phyloP scores from a whole-genome alignment of 2,888 invertebrate genomes.

The Papilio elwesi region DNA sequence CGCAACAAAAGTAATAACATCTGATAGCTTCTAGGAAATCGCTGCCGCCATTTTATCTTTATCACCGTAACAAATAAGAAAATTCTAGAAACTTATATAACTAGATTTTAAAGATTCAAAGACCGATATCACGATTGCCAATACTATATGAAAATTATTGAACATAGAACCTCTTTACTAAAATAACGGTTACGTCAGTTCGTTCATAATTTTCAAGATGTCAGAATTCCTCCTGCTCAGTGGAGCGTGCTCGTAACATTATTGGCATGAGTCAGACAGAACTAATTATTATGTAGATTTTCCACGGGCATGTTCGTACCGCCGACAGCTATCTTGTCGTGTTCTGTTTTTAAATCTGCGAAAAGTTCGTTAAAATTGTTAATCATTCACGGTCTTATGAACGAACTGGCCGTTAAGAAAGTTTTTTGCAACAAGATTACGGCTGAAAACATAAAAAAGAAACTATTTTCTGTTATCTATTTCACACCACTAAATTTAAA shows the following conservation, averaged over 20 bases:
- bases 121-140: background rate
- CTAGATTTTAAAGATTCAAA: constrained; percentile 6
- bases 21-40: constrained; percentile 28
- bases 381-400: constrained; percentile 6
- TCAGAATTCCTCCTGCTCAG: constrained; percentile 50
- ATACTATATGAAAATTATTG: constrained; percentile 1
- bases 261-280: constrained; percentile 45
- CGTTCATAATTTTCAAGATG: constrained; percentile 52
- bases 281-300: constrained; percentile 63
- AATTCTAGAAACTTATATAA: constrained; percentile 27
- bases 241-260: constrained; percentile 47
- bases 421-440: constrained; percentile 17
- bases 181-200: constrained; percentile 59
- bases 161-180: constrained; percentile 44
- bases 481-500: constrained; percentile 11
- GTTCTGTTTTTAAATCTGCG: constrained; percentile 41
- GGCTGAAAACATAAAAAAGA: background rate
- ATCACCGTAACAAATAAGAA: constrained; percentile 21
- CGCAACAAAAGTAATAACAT: constrained; percentile 9
- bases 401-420: constrained; percentile 12
- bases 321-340: constrained; percentile 39
- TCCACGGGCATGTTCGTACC: constrained; percentile 50
- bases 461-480: constrained; percentile 8
- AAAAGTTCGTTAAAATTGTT: constrained; percentile 54
- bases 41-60: constrained; percentile 4